Evolutionary conservation across 2,888 invertebrate species (phyloP), one percentile per base, ranked within the genome.

Genomic region (Eupithecia inturbata): DNA sequence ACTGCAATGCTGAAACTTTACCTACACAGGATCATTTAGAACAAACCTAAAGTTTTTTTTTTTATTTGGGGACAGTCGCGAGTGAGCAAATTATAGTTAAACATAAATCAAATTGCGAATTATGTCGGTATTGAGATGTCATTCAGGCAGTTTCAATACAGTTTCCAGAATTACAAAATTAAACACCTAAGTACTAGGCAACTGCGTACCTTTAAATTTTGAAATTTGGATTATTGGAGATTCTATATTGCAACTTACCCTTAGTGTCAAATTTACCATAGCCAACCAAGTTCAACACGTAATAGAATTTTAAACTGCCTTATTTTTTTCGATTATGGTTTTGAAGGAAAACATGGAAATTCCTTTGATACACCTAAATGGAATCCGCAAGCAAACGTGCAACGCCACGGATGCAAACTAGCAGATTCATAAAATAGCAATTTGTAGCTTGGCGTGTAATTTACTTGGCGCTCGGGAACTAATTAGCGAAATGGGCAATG

Each of bases 401-500:
- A 57, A 57, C 10, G 22, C 12, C 12, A 53, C 10, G 22, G 53
- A 53, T 53, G 53, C n/a, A 53, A 22, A 22, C 12, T 57, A 39
- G 64, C 33, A 36, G 39, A 66, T 39, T 66, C 66, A 26, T 72
- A 70, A 74, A 74, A 74, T 66, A 60, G 41, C 75, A 77, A 71
- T 73, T 74, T 77, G 74, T 72, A 49, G 62, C 57, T 45, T 31
- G 16, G 49, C 69, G 63, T 70, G 69, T 71, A 74, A 77, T 76
- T 73, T 69, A 70, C 70, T 70, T 66, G 70, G 70, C 68, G 75
- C 69, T 71, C 45, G n/a, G 53, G 26, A 62, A 53, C 75, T 72
- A 79, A 79, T 78, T 78, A 77, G 72, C 71, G 19, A 75, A 72
- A 74, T 71, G 28, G 66, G 64, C 68, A 70, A 71, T 45, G 62